Evolutionary conservation across 2,113 vertebrate species (phyloP), one percentile per base, ranked within the genome.

Genomic region (Vimba vimba): DNA sequence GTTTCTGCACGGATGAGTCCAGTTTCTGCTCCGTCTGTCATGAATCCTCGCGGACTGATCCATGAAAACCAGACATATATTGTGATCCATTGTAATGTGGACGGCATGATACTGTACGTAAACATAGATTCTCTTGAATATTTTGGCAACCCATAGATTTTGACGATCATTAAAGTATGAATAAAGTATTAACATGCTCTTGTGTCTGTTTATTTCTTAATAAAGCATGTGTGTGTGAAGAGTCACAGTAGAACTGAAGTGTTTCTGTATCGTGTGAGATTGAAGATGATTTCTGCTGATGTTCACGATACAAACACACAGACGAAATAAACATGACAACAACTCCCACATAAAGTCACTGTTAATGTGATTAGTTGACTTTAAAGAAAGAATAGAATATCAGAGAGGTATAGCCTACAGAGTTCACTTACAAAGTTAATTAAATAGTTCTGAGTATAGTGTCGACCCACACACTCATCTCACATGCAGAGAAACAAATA

Each of bases 51-150:
- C 76, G 86, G 77, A 84, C 86, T 19, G 19, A 21, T 57, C 52
- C 0, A 21, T 60, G 62, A 87, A 85, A 76, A 91, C 82, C 82
- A 71, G 12, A 82, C 89, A 84, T 87, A 89, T 78, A 64, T 8
- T 88, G 90, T 93, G 90, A 90, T 84, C 89, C 87, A 86, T 88
- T 92, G 90, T 90, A 91, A 68, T 45, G 84, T 91, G 89, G 90
- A 91, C 13, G 88, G 93, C 93, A 94, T 94, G 92, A 91, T 91
- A 25, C 86, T 87, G 39, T 75, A 75, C n/a, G 81, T 86, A 92
- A 87, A 86, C 90, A 89, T 91, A 89, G 86, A 90, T 90, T 87
- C 90, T 92, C 87, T 91, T 91, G 88, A 91, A 88, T 86, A 85
- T 87, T 88, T 77, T 90, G 88, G 87, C 91, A 92, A 91, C 91